Percentiles rank a stretch among this genome's conserved stretches.
These are phyloP conservation scores for Aselliscus stoliczkanus DNA, from an alignment of 2,797 vertebrate species.

Conservation along the genomic window DNA sequence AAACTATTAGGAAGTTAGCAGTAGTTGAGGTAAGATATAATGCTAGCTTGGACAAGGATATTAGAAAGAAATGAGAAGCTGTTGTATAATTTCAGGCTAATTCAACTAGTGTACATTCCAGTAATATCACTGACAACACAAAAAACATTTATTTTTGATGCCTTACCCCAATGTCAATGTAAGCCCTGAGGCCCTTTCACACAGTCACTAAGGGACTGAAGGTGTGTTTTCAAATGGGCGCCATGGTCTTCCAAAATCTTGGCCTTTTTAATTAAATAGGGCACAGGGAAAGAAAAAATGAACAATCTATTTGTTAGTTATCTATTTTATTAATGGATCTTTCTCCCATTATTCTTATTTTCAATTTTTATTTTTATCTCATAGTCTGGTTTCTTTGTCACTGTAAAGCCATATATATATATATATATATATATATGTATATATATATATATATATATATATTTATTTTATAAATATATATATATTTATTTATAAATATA, in stretches of 20 bases:
- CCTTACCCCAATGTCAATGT: neutral
- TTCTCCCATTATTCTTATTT: too few relatives aligned
- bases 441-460: too few relatives aligned
- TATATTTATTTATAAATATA: too few relatives aligned
- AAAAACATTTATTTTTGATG: neutral
- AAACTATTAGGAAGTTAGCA: neutral
- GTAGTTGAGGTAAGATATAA: neutral
- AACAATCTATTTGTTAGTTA: neutral
- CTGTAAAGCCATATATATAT: too few relatives aligned
- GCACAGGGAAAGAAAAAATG: neutral
- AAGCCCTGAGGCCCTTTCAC: neutral
- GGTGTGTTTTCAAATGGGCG: neutral
- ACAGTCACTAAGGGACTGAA: neutral
- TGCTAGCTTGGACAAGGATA: neutral
- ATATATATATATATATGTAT: too few relatives aligned
- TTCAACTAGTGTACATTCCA: neutral
- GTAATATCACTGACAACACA: neutral
- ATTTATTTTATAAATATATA: too few relatives aligned
- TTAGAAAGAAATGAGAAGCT: neutral
- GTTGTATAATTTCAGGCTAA: neutral
- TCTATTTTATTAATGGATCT: neutral
- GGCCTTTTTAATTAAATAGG: neutral
- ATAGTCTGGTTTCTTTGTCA: too few relatives aligned
- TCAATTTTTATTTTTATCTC: too few relatives aligned
- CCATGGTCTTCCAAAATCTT: neutral